Percentiles rank a stretch among this genome's conserved stretches.
Evolutionary conservation across 2,888 invertebrate genomes (phyloP).

Genomic region (Drosophila pegasa): DNA sequence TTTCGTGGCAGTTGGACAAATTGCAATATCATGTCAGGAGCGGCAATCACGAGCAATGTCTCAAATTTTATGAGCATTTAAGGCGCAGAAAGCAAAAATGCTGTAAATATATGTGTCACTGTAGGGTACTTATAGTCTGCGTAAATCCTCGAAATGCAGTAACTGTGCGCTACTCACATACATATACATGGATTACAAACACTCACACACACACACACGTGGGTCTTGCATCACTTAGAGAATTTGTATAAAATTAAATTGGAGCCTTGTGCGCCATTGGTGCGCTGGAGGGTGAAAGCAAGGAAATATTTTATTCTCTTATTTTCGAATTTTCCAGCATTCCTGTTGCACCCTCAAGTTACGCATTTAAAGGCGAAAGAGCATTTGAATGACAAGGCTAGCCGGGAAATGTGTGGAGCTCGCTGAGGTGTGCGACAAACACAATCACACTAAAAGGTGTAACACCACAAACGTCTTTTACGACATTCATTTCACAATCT

Average conservation of each 20-base stretch:
- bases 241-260: conserved; percentile 65
- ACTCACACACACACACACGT: neutral
- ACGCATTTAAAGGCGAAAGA: conserved; percentile 37
- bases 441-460: conserved; percentile 77
- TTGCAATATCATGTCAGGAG: conserved; percentile 4
- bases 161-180: neutral
- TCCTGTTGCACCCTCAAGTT: conserved; percentile 44
- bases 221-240: conserved; percentile 27
- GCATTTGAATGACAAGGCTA: conserved; percentile 20
- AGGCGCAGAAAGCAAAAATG: conserved; percentile 31
- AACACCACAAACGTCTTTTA: conserved; percentile 64
- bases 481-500: conserved; percentile 36
- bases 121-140: conserved; percentile 26
- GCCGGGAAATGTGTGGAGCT: neutral
- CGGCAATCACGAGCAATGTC: neutral
- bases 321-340: conserved; percentile 7
- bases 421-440: conserved; percentile 46
- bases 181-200: neutral
- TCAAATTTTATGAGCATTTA: conserved; percentile 9
- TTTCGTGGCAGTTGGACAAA: conserved; percentile 6
- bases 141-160: conserved; percentile 34
- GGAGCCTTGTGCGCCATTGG: conserved; percentile 45
- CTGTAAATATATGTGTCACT: conserved; percentile 1
- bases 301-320: neutral
- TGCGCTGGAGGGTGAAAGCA: conserved; percentile 8